Base-by-base conservation (phyloP, 2,888 invertebrate species). In the Noctua comes region DNA sequence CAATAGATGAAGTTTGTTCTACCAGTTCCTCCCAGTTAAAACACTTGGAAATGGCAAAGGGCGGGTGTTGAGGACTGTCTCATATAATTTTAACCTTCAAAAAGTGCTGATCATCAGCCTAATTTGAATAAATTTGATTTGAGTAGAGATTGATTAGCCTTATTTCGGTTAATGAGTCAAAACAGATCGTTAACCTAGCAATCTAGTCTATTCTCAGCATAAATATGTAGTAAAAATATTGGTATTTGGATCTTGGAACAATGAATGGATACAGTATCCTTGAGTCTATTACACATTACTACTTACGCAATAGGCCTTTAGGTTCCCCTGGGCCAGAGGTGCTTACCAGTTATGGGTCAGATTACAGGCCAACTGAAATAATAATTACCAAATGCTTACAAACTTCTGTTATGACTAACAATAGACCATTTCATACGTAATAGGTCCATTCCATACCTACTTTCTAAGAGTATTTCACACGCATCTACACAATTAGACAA, bases 401-500 rank as follows among this genome's bases (percentile, higher is more conserved):
- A 1, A n/a, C 13, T 79, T 65, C 27, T 40, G 54, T 18, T 46
- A 36, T n/a, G 40, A 18, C 8, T 51, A 51, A 86, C 86, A 82
- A 85, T 82, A 48, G 65, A 46, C 18, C 10, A 31, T 51, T 18
- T 40, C 16, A 57, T 65, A 83, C 73, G 65, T 83, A 82, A 83
- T 24, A 68, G 36, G 18, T 27, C 36, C 59, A 36, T 73, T 36
- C 16, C 64, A 18, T 31, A 76, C 8, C 65, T 43, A 59, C 85
- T 86, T 83, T 83, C 83, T 59, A 82, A 62, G 71, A 76, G 62
- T 69, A 83, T 48, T 86, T 83, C 83, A 70, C 86, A 82, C 54
- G 80, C 16, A 51, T 64, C 62, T 62, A 48, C 27, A 77, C 54
- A 86, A 82, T 83, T 82, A 86, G 43, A 86, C 51, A 57, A 51